phyloP scores from a whole-genome alignment of 2,888 invertebrate genomes.

The Noctua janthina region DNA sequence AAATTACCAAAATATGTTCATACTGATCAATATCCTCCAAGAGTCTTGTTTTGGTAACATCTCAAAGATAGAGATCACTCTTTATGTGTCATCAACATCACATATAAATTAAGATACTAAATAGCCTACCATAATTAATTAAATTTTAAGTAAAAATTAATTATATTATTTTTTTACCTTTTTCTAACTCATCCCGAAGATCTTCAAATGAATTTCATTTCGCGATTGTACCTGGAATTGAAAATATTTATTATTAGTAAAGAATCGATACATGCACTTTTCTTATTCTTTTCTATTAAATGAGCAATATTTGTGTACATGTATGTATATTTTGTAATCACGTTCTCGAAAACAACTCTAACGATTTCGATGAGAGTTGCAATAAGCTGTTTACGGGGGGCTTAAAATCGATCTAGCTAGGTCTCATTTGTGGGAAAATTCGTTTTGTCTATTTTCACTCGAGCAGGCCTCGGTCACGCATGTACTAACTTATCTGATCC shows the following conservation, averaged over 20 bases:
- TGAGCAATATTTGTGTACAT: background rate
- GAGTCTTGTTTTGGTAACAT: background rate
- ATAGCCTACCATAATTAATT: background rate
- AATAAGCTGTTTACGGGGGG: too few species aligned
- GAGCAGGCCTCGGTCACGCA: background rate
- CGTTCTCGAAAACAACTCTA: background rate
- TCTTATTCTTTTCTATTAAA: background rate
- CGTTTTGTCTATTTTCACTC: background rate
- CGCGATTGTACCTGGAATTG: conserved; percentile 67
- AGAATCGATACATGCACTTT: background rate
- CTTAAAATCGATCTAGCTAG: background rate
- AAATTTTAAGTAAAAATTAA: background rate
- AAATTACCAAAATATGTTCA: background rate
- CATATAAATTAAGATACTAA: background rate
- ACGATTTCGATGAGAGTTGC: background rate
- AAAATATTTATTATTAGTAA: conserved; percentile 13
- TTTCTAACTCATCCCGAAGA: conserved; percentile 78
- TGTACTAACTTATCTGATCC: background rate
- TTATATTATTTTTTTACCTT: conserved; percentile 73
- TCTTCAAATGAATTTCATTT: conserved; percentile 56
- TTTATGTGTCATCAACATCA: background rate
- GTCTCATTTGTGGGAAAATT: too few species aligned
- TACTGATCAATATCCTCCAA: background rate
- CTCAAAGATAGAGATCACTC: too few species aligned
- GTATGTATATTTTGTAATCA: background rate